Evolutionary conservation across 2,888 invertebrate genomes (phyloP), one percentile per base, ranked within the genome.

Genomic region (Homarus gammarus): DNA sequence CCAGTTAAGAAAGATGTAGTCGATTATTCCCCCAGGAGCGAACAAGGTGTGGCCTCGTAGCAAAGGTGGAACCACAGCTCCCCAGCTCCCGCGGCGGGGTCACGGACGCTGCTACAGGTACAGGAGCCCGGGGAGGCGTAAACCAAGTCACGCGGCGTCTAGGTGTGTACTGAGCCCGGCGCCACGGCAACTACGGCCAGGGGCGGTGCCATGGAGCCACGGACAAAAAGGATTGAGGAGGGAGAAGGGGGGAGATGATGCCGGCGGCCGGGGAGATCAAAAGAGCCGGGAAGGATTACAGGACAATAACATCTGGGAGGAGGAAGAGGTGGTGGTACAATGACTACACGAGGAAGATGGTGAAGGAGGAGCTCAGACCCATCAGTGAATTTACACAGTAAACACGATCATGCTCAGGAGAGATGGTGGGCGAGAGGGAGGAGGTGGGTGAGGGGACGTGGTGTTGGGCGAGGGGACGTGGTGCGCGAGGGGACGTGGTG

Each of bases 361-460:
- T 56, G 56, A 12, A 56, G 15, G 56, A 1, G 1, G 18, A 22
- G 56, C 22, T 56, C 18, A 56, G 56, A 15, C 22, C 22, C 56
- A 1, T 22, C 22, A n/a, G 22, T 56, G 15, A 56, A 56, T 15
- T 56, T 56, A 56, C 22, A 12, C 56, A 56, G 56, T 56, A 56
- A 56, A 56, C 56, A 56, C 6, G 10, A 49, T 49, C 10, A 49
- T 6, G 12, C 0, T 12, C 44, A 49, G 44, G 6, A 49, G 44
- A 10, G 44, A 12, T 49, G 12, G 6, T 49, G 51, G n/a, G n/a
- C n/a, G n/a, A n/a, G 49, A 38, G 51, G 36, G 27, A 49, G 27
- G 36, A 56, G 72, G 31, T 31, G 72, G 75, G 15, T 18, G 44
- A 33, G 1, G 83, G 83, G n/a, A n/a, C n/a, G n/a, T n/a, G n/a